Base-by-base conservation (phyloP, 2,797 vertebrate genomes). In the Chromis chromis region DNA sequence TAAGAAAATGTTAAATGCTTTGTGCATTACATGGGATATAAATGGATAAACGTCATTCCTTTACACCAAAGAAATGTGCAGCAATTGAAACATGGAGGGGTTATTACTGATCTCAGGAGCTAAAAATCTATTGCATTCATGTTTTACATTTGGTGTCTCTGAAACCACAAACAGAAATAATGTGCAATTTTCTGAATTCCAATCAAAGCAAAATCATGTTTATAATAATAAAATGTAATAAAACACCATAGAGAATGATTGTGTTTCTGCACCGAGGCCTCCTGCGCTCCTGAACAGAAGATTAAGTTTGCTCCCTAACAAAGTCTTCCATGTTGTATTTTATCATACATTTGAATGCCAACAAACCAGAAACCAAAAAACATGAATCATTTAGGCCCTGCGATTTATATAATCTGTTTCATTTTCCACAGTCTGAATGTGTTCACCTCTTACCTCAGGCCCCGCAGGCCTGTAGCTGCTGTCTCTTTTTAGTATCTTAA, bases 401-500 rank as follows among this genome's bases (percentile, higher is more conserved):
- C 79, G 65, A 58, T 86, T 81, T 78, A 63, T 87, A 83, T 84
- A 83, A 89, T 85, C 76, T 68, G 59, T 67, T 82, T 84, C 48
- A 81, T 84, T 86, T 79, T 56, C 57, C 75, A 79, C 76, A 84
- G 59, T 84, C 84, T 86, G 80, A 79, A 85, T 87, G 61, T 48
- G 65, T 36, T 80, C 78, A 86, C 70, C 74, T 83, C 68, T 74
- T 70, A 79, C 70, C 65, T 67, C 22, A 58, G 86, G 88, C 88
- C 91, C 88, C 60, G 83, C 81, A 89, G 91, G 91, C 89, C 88
- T 76, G 50, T 57, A 36, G 33, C 33, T 36, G 44, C 75, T 67
- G 54, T 82, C 80, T 87, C 77, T 74, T 79, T 88, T 87, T 73
- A 85, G 76, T 64, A 80, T 74, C 81, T 76, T 88, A 85, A 89